Conservation (phyloP, 2,113 vertebrate species). For the Brachyhypopomus occidentalis region DNA sequence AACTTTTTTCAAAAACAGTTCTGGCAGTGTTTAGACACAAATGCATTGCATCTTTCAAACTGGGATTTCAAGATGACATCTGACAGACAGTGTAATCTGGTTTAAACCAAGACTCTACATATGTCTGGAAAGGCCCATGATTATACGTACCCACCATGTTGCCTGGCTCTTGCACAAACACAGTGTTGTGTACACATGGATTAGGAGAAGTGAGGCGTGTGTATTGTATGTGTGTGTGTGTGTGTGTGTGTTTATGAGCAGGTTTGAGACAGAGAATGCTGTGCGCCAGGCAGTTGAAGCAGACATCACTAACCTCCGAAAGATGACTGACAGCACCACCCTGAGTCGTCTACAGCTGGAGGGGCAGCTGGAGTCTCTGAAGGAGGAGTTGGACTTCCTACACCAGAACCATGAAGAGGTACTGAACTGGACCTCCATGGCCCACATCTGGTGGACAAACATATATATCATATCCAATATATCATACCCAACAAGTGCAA, state of each 20-base stretch:
- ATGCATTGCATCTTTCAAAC: background rate
- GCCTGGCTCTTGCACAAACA: conserved; percentile 20
- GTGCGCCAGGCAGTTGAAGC: conserved; percentile 71
- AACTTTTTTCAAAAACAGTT: background rate
- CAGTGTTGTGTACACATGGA: conserved; percentile 27
- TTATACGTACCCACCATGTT: conserved; percentile 22
- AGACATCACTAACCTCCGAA: conserved; percentile 74
- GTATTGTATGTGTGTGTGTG: background rate
- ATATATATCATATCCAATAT: too few relatives aligned
- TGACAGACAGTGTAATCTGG: conserved; percentile 1
- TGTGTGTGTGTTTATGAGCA: conserved; percentile 44
- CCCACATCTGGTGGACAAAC: background rate
- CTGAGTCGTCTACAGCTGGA: conserved; percentile 73
- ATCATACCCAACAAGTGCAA: background rate
- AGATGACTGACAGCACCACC: conserved; percentile 76
- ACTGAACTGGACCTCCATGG: conserved; percentile 14
- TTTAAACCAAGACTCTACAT: background rate
- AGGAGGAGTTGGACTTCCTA: conserved; percentile 81
- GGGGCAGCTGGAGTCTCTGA: conserved; percentile 76
- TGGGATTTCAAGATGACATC: conserved; percentile 7
- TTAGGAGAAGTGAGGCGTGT: conserved; percentile 7
- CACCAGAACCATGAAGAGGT: conserved; percentile 83
- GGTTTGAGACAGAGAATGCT: conserved; percentile 71
- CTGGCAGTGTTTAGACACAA: background rate
- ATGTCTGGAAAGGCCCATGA: conserved; percentile 7